A percentile compares a stretch with the other conserved stretches of the same genome.
phyloP scores from a whole-genome alignment of 2,113 vertebrate species.

The Elephantulus edwardii region DNA sequence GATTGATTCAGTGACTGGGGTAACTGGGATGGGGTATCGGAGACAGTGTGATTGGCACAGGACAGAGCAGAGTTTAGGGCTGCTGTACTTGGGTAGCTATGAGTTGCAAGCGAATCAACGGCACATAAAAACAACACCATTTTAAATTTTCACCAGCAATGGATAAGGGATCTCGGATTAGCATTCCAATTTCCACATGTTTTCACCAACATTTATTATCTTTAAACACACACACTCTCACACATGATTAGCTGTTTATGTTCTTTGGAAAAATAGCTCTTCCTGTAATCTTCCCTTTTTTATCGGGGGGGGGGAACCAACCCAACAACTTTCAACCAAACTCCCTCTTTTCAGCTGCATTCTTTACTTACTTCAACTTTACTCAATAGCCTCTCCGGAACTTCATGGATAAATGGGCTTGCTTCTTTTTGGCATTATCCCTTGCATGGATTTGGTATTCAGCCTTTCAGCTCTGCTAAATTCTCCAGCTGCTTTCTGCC shows the following conservation, averaged over 20 bases:
- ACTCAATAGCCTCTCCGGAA: not conserved
- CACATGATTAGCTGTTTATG: too few species aligned
- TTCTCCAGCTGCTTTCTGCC: not conserved
- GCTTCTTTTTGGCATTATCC: not conserved
- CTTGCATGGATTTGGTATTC: not conserved
- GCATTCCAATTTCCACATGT: not conserved
- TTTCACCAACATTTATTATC: not conserved
- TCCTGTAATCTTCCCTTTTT: too few species aligned
- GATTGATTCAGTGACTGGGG: too few species aligned
- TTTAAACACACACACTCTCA: not conserved
- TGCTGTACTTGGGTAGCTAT: too few species aligned
- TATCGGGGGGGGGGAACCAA: not conserved
- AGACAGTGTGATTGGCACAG: too few species aligned
- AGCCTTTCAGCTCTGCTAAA: not conserved
- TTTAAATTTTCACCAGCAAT: not conserved
- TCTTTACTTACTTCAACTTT: not conserved
- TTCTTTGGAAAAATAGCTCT: too few species aligned
- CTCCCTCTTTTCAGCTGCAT: not conserved
- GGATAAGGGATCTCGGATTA: too few species aligned
- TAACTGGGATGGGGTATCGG: too few species aligned
- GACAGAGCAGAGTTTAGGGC: too few species aligned
- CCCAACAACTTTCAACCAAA: slow-evolving; percentile 24
- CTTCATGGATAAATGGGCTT: not conserved
- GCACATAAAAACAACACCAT: too few species aligned
- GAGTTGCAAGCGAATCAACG: too few species aligned